Conservation (phyloP, 2,797 vertebrate genomes). For the Coreius guichenoti region DNA sequence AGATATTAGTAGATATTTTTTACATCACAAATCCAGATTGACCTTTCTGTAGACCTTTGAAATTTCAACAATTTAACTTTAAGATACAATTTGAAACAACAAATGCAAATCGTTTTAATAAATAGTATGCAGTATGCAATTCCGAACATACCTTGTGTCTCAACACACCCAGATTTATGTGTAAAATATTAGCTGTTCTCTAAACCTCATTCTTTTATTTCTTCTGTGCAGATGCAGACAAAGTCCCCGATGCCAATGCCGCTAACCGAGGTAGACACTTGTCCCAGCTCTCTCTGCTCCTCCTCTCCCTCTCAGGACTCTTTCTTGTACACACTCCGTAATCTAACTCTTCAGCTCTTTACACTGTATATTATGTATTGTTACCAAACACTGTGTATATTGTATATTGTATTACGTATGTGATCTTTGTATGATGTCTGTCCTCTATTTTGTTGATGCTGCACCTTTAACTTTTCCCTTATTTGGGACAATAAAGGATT, state of each 20-base stretch:
- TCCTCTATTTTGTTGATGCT: constrained; percentile 82
- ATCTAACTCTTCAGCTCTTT: constrained; percentile 66
- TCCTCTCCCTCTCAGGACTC: constrained; percentile 80
- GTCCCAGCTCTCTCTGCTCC: constrained; percentile 77
- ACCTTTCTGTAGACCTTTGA: background rate
- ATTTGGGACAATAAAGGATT: constrained; percentile 82
- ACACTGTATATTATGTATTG: constrained; percentile 82
- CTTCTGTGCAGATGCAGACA: constrained; percentile 26
- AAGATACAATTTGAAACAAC: background rate
- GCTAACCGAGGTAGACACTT: constrained; percentile 81
- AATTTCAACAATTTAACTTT: background rate
- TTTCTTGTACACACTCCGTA: constrained; percentile 78
- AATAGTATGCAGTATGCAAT: background rate
- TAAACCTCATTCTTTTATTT: constrained; percentile 2
- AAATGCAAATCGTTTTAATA: background rate
- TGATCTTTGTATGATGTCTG: constrained; percentile 83
- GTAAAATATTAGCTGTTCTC: background rate
- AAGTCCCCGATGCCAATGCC: constrained; percentile 29
- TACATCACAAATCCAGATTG: background rate
- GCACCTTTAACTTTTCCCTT: constrained; percentile 74
- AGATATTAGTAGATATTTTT: background rate
- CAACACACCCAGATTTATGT: constrained; percentile 59
- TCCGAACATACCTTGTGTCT: constrained; percentile 30
- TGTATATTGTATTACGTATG: constrained; percentile 82
- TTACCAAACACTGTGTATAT: constrained; percentile 84